Conservation (phyloP, 2,797 vertebrate species). For the Helicolenus hilgendorfi region DNA sequence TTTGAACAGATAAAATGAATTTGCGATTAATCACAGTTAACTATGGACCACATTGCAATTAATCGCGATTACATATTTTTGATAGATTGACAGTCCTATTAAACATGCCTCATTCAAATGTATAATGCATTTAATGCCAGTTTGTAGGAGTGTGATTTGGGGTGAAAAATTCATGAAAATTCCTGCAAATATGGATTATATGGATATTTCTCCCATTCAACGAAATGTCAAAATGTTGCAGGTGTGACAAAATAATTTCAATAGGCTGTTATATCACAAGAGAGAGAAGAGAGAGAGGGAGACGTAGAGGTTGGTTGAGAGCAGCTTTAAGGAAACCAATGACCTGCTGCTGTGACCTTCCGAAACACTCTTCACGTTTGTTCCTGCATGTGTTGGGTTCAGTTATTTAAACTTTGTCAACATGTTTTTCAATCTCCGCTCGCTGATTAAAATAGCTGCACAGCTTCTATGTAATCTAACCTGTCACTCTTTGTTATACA, state of each 20-base stretch:
- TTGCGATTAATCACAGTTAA: no score
- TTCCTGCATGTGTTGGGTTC: slow-evolving; percentile 6
- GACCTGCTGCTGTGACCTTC: background rate
- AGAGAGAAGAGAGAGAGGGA: background rate
- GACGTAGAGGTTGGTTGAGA: background rate
- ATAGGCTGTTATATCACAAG: background rate
- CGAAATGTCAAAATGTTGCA: background rate
- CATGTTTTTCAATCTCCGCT: slow-evolving; percentile 42
- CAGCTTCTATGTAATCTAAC: slow-evolving; percentile 2
- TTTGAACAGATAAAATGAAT: no score
- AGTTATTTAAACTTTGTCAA: slow-evolving; percentile 5
- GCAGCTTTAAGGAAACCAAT: slow-evolving; percentile 1
- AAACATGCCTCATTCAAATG: background rate
- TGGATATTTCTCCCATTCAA: background rate
- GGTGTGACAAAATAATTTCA: background rate
- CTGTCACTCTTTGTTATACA: slow-evolving; percentile 53
- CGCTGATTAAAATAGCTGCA: slow-evolving; percentile 17
- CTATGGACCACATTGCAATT: no score
- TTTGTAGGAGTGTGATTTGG: background rate
- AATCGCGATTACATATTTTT: no score
- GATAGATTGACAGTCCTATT: no score
- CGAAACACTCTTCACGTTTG: slow-evolving; percentile 24
- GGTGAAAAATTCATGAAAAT: background rate
- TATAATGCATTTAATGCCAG: background rate
- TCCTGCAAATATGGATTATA: background rate